phyloP scores from a whole-genome alignment of 1,140 invertebrate genomes.

The Dryas iulia region DNA sequence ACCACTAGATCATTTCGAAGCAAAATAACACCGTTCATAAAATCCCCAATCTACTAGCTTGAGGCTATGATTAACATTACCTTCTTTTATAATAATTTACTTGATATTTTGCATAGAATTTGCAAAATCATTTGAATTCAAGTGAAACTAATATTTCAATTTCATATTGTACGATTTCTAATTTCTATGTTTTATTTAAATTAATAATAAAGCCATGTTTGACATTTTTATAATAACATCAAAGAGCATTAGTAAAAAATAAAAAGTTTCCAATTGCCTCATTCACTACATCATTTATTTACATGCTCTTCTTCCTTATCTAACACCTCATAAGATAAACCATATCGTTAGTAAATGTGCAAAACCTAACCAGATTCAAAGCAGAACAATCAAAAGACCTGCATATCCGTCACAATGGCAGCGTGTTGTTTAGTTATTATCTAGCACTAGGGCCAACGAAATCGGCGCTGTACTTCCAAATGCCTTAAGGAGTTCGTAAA shows the following conservation, averaged over 20 bases:
- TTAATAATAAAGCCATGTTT: no score
- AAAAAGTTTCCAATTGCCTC: no score
- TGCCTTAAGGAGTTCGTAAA: slow-evolving; percentile 73
- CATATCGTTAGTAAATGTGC: neutral
- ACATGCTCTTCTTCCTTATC: neutral
- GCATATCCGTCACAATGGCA: slow-evolving; percentile 49
- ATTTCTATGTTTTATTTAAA: neutral
- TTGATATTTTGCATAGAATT: slow-evolving; percentile 12
- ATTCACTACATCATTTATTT: no score
- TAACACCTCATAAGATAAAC: neutral
- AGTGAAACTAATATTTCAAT: neutral
- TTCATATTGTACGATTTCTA: neutral
- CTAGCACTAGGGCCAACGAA: slow-evolving; percentile 37
- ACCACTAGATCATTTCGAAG: slow-evolving; percentile 39
- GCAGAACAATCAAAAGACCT: slow-evolving; percentile 34
- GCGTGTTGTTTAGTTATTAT: slow-evolving; percentile 51
- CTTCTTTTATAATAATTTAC: slow-evolving; percentile 43
- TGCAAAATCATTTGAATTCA: neutral
- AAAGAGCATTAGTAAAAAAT: no score
- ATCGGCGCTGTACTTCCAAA: slow-evolving; percentile 51
- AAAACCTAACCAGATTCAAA: neutral
- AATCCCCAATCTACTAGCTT: slow-evolving; percentile 58
- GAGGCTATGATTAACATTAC: slow-evolving; percentile 49
- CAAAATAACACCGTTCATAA: slow-evolving; percentile 50
- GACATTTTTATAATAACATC: no score